Conservation (phyloP, 2,888 invertebrate genomes). For the Hydriomena furcata region DNA sequence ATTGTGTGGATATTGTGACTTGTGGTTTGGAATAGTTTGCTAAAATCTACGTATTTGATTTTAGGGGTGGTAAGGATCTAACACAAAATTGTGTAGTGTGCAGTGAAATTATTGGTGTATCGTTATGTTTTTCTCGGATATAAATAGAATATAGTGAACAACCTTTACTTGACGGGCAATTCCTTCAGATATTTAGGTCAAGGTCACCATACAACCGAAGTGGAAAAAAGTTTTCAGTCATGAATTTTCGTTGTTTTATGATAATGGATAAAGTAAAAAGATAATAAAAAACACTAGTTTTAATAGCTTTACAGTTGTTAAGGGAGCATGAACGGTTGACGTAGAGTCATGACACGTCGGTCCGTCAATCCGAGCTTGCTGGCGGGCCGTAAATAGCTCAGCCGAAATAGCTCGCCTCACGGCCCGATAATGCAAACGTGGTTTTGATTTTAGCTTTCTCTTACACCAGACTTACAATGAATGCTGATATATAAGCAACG, state of each 20-base stretch:
- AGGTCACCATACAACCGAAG: constrained; percentile 63
- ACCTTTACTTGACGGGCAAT: constrained; percentile 38
- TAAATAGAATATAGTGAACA: constrained; percentile 49
- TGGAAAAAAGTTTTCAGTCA: constrained; percentile 27
- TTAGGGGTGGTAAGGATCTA: constrained; percentile 23
- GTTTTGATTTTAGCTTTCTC: constrained; percentile 74
- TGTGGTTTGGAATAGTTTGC: constrained; percentile 27
- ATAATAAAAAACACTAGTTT: constrained; percentile 33
- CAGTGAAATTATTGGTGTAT: constrained; percentile 23
- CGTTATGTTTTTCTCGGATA: constrained; percentile 34
- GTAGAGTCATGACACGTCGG: constrained; percentile 74
- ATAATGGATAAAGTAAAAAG: constrained; percentile 1
- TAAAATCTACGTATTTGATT: constrained; percentile 24
- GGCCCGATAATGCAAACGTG: constrained; percentile 78
- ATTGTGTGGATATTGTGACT: constrained; percentile 29
- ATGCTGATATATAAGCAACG: constrained; percentile 31
- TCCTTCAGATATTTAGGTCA: constrained; percentile 70
- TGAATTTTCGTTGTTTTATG: constrained; percentile 3
- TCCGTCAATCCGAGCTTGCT: constrained; percentile 82
- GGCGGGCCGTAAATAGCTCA: constrained; percentile 74
- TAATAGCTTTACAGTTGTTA: constrained; percentile 53
- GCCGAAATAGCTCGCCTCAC: constrained; percentile 77
- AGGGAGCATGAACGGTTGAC: constrained; percentile 59
- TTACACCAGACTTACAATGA: constrained; percentile 50
- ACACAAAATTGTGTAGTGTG: constrained; percentile 17